Percentiles rank a stretch among this genome's conserved stretches.
Evolutionary conservation across 2,888 invertebrate species (phyloP).

Genomic region (Lithophane ornitopus): DNA sequence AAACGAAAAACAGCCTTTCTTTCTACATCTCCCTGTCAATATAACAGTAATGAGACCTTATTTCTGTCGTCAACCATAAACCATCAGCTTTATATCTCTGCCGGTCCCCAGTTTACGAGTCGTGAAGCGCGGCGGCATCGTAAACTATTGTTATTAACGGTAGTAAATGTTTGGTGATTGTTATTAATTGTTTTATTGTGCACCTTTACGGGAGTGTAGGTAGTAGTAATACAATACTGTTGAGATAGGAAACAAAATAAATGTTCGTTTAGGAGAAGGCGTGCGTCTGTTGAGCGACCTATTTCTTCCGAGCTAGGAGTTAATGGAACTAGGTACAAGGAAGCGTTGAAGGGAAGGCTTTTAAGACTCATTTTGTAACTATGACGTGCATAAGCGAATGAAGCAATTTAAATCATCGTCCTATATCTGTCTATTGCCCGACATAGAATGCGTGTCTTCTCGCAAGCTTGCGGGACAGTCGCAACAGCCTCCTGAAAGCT

Average conservation of each 20-base stretch:
- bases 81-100: constrained; percentile 42
- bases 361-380: background rate
- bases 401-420: background rate
- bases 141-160: constrained; percentile 39
- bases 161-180: constrained; percentile 18
- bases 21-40: constrained; percentile 11
- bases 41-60: constrained; percentile 40
- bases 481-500: too few relatives aligned
- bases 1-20: constrained; percentile 4
- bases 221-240: background rate
- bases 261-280: background rate
- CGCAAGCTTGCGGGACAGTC: too few relatives aligned
- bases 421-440: background rate
- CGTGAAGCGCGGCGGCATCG: constrained; percentile 33
- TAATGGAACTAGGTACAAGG: background rate
- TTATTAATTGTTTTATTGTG: constrained; percentile 49
- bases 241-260: background rate
- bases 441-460: background rate
- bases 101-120: constrained; percentile 42
- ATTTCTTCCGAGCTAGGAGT: background rate
- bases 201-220: background rate
- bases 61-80: background rate
- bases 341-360: background rate
- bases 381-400: background rate
- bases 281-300: background rate